Evolutionary conservation across 2,797 vertebrate species (phyloP).

Genomic region (Falco concolor): DNA sequence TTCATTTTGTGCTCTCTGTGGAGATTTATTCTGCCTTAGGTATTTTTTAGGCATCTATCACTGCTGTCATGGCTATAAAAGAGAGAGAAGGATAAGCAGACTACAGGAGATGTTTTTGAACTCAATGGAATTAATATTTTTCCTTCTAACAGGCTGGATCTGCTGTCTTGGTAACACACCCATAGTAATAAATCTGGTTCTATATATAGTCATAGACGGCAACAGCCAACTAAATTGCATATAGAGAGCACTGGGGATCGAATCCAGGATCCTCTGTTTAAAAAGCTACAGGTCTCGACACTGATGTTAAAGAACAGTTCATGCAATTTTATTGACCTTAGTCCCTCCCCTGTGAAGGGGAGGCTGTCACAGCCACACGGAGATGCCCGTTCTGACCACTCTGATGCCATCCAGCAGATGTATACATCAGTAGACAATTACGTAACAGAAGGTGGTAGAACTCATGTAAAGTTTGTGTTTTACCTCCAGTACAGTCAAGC

Average conservation of each 20-base stretch:
- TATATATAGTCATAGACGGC: not conserved
- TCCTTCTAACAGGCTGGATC: not conserved
- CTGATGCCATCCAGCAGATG: not conserved
- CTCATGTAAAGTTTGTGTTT: not conserved
- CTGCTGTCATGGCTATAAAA: not conserved
- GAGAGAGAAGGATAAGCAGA: not conserved
- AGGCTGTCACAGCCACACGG: not conserved
- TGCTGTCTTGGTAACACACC: not conserved
- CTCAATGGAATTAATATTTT: not conserved
- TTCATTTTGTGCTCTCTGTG: not conserved
- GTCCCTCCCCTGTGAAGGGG: not conserved
- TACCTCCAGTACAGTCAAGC: not conserved
- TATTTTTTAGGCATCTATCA: not conserved
- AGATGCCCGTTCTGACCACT: not conserved
- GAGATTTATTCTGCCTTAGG: not conserved
- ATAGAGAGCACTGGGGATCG: not conserved
- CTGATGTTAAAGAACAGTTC: not conserved
- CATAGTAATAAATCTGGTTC: constrained; percentile 13
- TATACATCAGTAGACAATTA: constrained; percentile 3
- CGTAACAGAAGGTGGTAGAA: constrained; percentile 26
- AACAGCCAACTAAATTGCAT: not conserved
- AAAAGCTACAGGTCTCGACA: not conserved
- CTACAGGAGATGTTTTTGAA: not conserved
- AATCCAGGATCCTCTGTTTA: not conserved
- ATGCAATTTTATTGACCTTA: not conserved